Evolutionary conservation across 2,797 vertebrate genomes (phyloP).

Genomic region (Hybognathus amarus): DNA sequence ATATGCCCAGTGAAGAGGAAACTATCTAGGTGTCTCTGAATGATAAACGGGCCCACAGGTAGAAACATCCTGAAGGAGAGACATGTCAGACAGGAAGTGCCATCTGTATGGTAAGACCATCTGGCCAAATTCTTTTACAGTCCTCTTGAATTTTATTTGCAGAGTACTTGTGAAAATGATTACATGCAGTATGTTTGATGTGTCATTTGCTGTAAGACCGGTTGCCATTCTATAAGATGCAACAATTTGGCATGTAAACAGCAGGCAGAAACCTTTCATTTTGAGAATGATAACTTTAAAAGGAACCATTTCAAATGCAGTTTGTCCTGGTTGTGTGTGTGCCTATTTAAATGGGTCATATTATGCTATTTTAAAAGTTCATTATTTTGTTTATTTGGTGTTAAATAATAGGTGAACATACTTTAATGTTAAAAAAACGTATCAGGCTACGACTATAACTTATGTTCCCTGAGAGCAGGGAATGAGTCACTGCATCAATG

Average conservation of each 20-base stretch:
- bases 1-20: not conserved
- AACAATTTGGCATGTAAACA: not conserved
- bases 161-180: not conserved
- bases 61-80: slow-evolving; percentile 25
- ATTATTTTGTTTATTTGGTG: not conserved
- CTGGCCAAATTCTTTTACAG: not conserved
- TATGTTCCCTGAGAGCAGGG: too few relatives aligned
- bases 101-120: slow-evolving; percentile 45
- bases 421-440: not conserved
- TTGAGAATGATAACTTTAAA: not conserved
- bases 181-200: not conserved
- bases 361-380: not conserved
- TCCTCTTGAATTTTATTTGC: not conserved
- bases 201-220: not conserved
- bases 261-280: not conserved
- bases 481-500: too few relatives aligned
- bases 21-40: not conserved
- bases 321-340: not conserved
- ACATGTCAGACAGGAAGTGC: slow-evolving; percentile 11
- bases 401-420: not conserved
- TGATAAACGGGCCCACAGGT: not conserved
- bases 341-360: not conserved
- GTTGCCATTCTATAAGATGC: not conserved
- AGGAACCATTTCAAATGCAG: not conserved
- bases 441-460: too few relatives aligned